Base-by-base conservation (phyloP, 2,888 invertebrate genomes). In the Lasioglossum morio region DNA sequence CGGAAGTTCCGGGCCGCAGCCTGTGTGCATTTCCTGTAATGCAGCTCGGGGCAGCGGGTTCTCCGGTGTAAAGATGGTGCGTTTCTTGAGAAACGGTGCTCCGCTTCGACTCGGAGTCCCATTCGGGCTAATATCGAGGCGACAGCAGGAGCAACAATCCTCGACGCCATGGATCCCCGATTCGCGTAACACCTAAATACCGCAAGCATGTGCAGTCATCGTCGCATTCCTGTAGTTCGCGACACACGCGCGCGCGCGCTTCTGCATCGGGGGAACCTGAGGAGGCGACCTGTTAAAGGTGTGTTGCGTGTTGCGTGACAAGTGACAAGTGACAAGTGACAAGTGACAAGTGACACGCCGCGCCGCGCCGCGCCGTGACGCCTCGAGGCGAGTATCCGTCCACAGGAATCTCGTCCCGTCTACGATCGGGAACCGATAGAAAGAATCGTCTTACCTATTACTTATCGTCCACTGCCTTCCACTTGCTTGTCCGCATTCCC, bases 391-490 rank as follows among this genome's bases (percentile, higher is more conserved):
- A 72, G 30, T 81, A 73, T 76, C 76, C 46, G 84, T 75, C 76
- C 69, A 66, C 77, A 87, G 84, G 85, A 89, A 90, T 86, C 88
- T 81, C 82, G 83, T 82, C 76, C 74, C 80, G 81, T 66, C 72
- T 85, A 72, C 48, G 81, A 89, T 89, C 77, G 80, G 80, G 83
- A 30, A 82, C 81, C 66, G 82, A 82, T 72, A 53, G 81, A 81
- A 77, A 43, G 81, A 81, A 77, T 53, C 70, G 77, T 60, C 77
- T 77, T 77, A 77, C 81, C 34, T 34, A 34, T 37, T 5, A 5
- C 37, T 74, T 74, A 81, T 77, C 77, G 72, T 60, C 77, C 73
- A 34, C 30, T 16, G 66, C 34, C 34, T 34, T 66, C 75, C 27
- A 16, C n/a, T 27, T 40, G 30, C 27, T 73, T 72, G 66, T 40